Evolutionary conservation across 2,888 invertebrate genomes (phyloP).

Genomic region (Xylophagus ater): DNA sequence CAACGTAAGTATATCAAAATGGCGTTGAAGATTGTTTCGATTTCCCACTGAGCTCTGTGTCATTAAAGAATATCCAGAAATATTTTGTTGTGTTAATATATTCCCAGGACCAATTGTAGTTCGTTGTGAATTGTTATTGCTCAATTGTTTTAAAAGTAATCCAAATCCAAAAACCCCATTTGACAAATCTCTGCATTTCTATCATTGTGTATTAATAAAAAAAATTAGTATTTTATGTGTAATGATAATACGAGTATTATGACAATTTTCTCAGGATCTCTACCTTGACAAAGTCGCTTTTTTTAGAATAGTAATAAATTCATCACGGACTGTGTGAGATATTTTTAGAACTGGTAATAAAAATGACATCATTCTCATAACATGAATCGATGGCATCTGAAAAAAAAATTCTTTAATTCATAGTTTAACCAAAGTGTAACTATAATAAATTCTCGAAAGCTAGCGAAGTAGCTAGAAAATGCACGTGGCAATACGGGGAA

Average conservation of each 20-base stretch:
- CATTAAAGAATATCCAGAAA: conserved; percentile 35
- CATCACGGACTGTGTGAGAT: conserved; percentile 51
- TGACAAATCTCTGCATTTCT: no score
- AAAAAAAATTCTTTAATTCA: no score
- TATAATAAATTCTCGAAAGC: no score
- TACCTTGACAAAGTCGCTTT: conserved; percentile 59
- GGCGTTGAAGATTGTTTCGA: conserved; percentile 37
- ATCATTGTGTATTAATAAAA: no score
- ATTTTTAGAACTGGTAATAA: conserved; percentile 53
- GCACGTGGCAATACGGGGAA: no score
- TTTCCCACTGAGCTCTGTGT: conserved; percentile 36
- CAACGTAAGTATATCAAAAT: conserved; percentile 56
- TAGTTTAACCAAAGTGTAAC: no score
- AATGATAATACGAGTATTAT: no score
- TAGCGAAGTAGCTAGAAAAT: no score
- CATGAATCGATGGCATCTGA: conserved; percentile 40
- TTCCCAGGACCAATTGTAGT: conserved; percentile 17
- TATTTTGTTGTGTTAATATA: conserved; percentile 33
- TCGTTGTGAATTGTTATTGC: conserved; percentile 41
- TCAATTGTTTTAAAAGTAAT: conserved; percentile 52
- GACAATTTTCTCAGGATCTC: no score
- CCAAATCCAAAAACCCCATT: conserved; percentile 58
- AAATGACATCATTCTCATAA: conserved; percentile 50
- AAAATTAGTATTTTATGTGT: no score
- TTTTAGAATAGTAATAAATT: conserved; percentile 54